These are phyloP conservation scores for Eriocheir sinensis DNA, from an alignment of 1,140 invertebrate species.

Conservation along the genomic window DNA sequence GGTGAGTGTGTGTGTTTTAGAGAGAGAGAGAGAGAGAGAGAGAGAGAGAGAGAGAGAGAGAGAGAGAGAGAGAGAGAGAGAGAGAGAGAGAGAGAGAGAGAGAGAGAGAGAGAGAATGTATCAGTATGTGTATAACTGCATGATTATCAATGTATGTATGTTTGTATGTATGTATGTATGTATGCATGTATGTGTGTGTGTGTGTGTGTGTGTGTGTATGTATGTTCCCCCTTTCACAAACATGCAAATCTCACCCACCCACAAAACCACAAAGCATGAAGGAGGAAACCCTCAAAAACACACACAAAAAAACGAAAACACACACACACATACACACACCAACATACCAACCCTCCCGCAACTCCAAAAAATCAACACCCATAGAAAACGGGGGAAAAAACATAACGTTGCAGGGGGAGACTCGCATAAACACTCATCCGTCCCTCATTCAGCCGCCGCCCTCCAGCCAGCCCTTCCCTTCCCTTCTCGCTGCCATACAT, in stretches of 20 bases:
- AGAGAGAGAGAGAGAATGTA: not conserved
- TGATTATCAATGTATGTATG: not conserved
- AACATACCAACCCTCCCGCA: not conserved
- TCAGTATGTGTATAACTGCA: not conserved
- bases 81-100: too few relatives aligned
- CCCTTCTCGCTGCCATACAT: not conserved
- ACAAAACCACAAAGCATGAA: not conserved
- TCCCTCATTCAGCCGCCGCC: not conserved
- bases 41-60: slow-evolving; percentile 13
- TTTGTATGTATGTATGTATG: not conserved
- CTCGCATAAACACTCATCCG: not conserved
- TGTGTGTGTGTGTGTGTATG: not conserved
- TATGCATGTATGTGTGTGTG: not conserved
- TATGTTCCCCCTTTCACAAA: not conserved
- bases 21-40: slow-evolving; percentile 11
- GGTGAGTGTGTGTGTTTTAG: too few relatives aligned
- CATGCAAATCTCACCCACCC: not conserved
- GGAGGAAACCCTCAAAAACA: not conserved
- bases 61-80: not conserved
- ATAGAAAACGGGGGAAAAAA: not conserved
- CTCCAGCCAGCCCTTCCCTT: not conserved
- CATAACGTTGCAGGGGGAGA: not conserved
- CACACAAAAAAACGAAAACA: too few relatives aligned
- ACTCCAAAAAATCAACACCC: not conserved
- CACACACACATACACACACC: too few relatives aligned